Conservation (phyloP, 2,797 vertebrate genomes). For the Sparidentex hasta region DNA sequence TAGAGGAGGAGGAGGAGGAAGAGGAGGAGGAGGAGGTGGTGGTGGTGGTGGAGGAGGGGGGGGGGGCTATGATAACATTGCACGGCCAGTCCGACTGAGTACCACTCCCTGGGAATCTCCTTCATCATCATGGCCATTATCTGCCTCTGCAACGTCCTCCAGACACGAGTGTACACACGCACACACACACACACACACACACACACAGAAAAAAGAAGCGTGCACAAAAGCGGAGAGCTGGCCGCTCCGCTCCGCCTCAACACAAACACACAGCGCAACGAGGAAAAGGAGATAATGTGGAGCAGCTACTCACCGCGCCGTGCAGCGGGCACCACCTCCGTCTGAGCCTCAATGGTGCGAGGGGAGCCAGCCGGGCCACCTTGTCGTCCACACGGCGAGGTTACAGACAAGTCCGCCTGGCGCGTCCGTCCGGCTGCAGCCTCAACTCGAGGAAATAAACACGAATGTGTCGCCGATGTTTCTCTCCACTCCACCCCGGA, state of each 20-base stretch:
- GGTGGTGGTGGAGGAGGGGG: no score
- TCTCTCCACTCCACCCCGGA: constrained; percentile 48
- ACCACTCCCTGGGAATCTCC: constrained; percentile 81
- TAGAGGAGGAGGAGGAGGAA: background rate
- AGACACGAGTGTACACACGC: constrained; percentile 24
- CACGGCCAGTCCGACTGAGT: constrained; percentile 64
- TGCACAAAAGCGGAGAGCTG: constrained; percentile 40
- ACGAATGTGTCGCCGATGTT: constrained; percentile 59
- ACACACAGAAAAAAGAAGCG: constrained; percentile 1
- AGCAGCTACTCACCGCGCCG: constrained; percentile 72
- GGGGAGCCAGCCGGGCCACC: constrained; percentile 56
- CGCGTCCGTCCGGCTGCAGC: constrained; percentile 34
- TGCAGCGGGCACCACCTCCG: constrained; percentile 52
- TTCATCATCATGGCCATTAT: constrained; percentile 74
- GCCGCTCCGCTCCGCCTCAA: constrained; percentile 5
- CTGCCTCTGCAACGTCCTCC: constrained; percentile 65
- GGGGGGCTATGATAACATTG: constrained; percentile 48
- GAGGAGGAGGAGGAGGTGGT: background rate
- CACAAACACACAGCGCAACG: constrained; percentile 3
- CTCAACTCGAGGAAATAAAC: constrained; percentile 61
- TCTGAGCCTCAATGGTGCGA: constrained; percentile 42
- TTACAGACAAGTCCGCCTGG: constrained; percentile 53
- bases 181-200: no score
- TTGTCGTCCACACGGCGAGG: constrained; percentile 43
- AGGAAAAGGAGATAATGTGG: constrained; percentile 37